Percentiles rank a stretch among this genome's conserved stretches.
These are phyloP conservation scores for Incurvaria masculella DNA, from an alignment of 2,888 invertebrate genomes.

Conservation along the genomic window DNA sequence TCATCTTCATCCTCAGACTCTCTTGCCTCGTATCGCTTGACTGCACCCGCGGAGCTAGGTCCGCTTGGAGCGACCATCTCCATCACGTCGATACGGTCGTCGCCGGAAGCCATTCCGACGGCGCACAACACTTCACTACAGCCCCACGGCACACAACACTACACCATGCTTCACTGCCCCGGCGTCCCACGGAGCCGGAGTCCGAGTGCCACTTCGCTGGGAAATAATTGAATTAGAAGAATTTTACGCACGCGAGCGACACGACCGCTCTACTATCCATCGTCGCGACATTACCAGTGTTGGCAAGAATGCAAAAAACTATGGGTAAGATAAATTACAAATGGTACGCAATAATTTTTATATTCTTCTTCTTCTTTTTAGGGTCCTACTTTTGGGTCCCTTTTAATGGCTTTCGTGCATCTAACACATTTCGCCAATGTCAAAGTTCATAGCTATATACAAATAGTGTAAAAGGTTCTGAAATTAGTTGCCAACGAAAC, in stretches of 20 bases:
- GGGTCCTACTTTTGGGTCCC: too few relatives aligned
- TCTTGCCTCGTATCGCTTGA: slow-evolving; percentile 11
- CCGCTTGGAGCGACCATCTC: slow-evolving; percentile 31
- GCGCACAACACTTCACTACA: slow-evolving; percentile 13
- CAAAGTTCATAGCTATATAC: too few relatives aligned
- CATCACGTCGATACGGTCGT: slow-evolving; percentile 75
- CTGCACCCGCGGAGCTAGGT: too few relatives aligned
- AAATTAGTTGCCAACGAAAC: too few relatives aligned
- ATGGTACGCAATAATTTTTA: too few relatives aligned
- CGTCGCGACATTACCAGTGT: too few relatives aligned
- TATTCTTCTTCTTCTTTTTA: too few relatives aligned
- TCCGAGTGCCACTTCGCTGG: not conserved
- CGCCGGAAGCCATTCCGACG: slow-evolving; percentile 77
- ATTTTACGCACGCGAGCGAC: not conserved
- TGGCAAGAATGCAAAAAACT: too few relatives aligned
- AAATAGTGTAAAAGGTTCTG: too few relatives aligned
- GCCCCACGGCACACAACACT: not conserved
- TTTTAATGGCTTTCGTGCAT: too few relatives aligned
- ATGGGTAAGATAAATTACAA: too few relatives aligned
- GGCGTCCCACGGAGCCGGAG: not conserved
- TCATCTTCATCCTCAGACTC: slow-evolving; percentile 15
- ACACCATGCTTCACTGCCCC: not conserved
- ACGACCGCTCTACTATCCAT: not conserved
- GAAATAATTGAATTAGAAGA: not conserved
- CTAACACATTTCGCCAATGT: too few relatives aligned